Conservation (phyloP, 2,797 vertebrate species). For the Tenualosa thibaudeaui region DNA sequence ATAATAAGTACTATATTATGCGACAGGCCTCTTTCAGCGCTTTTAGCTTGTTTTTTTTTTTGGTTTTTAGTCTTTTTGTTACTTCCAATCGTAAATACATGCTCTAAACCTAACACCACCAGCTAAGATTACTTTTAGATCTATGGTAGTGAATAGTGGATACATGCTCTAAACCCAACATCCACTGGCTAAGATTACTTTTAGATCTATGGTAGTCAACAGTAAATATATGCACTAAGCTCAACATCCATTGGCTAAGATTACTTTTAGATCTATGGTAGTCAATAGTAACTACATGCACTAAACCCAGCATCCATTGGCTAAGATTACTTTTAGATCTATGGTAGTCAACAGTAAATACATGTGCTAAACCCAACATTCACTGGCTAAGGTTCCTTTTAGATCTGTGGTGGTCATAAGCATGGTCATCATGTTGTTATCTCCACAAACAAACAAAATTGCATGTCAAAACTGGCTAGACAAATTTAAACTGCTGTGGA, state of each 20-base stretch:
- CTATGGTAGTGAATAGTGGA: no score
- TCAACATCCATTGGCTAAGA: background rate
- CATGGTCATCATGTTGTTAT: background rate
- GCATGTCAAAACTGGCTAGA: constrained; percentile 5
- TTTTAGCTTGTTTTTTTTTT: background rate
- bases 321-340: background rate
- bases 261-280: background rate
- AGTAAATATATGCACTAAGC: background rate
- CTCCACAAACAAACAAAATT: background rate
- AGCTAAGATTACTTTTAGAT: background rate
- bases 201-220: background rate
- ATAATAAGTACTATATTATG: background rate
- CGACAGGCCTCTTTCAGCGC: background rate
- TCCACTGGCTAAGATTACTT: background rate
- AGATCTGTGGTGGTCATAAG: background rate
- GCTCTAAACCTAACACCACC: background rate
- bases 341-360: background rate
- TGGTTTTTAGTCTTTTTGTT: background rate
- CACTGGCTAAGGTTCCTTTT: background rate
- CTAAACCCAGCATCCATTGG: background rate
- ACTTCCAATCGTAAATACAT: no score
- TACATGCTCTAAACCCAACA: background rate
- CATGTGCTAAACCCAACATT: background rate
- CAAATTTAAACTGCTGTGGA: background rate
- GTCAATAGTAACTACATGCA: background rate